Conservation (phyloP, 2,888 invertebrate species). For the Smittia aterrima region DNA sequence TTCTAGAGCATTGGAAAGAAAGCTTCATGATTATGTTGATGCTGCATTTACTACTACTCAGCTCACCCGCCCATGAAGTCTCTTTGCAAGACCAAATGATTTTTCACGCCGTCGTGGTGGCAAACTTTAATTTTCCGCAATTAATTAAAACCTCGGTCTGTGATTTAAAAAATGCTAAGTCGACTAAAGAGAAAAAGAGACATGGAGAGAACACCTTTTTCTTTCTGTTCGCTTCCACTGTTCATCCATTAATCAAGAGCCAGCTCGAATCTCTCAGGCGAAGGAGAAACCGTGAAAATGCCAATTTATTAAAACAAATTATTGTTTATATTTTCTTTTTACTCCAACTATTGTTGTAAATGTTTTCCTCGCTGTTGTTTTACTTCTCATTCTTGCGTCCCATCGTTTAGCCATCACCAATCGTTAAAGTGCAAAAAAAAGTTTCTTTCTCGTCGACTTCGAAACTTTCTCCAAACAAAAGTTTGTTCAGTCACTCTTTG, state of each 20-base stretch:
- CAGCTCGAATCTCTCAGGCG: background rate
- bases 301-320: conserved; percentile 39
- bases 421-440: conserved; percentile 10
- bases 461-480: conserved; percentile 12
- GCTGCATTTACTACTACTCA: background rate
- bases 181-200: background rate
- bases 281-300: conserved; percentile 35
- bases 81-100: background rate
- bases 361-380: background rate
- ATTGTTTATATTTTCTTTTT: conserved; percentile 35
- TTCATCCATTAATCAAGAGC: conserved; percentile 12
- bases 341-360: background rate
- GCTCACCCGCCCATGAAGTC: conserved; percentile 27
- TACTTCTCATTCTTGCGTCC: background rate
- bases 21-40: background rate
- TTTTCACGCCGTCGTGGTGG: background rate
- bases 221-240: background rate
- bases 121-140: background rate
- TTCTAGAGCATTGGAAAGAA: background rate
- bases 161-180: too few species aligned
- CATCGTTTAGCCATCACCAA: background rate
- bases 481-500: background rate
- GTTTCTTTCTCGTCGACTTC: background rate
- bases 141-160: background rate
- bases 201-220: background rate